Percentiles rank a stretch among this genome's conserved stretches.
These are phyloP conservation scores for Monodelphis domestica DNA, from an alignment of 2,797 vertebrate species.

Conservation along the genomic window DNA sequence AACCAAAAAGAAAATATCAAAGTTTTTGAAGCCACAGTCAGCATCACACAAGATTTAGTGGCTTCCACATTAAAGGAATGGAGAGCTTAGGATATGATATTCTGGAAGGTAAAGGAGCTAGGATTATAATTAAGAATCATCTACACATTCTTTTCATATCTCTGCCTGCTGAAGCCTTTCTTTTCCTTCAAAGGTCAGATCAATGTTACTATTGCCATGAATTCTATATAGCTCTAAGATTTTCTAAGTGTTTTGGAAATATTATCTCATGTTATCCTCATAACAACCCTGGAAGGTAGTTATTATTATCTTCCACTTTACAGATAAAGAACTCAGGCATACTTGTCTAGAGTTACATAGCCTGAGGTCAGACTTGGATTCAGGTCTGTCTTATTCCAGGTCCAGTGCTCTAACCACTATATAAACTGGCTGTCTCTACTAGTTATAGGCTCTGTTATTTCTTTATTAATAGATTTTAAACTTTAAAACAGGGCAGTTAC, in stretches of 20 bases:
- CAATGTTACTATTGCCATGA: background rate
- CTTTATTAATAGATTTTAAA: background rate
- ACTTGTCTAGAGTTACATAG: background rate
- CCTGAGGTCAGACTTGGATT: background rate
- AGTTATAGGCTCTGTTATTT: background rate
- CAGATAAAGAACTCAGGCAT: background rate
- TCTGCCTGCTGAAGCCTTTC: background rate
- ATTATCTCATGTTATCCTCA: background rate
- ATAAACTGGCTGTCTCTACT: background rate
- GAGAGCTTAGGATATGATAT: background rate
- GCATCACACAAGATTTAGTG: background rate
- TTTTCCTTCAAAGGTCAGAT: background rate
- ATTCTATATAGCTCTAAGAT: background rate
- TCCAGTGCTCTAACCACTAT: accelerated
- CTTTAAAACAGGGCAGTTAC: background rate
- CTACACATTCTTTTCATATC: background rate
- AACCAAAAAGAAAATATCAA: background rate
- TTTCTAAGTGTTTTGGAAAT: background rate
- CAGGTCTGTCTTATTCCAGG: background rate
- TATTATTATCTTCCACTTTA: background rate
- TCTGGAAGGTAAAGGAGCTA: too few relatives aligned
- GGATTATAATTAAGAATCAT: too few relatives aligned
- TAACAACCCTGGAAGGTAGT: background rate
- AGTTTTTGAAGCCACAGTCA: background rate
- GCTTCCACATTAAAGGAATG: background rate